phyloP scores from a whole-genome alignment of 2,113 vertebrate genomes.

The Natator depressus region DNA sequence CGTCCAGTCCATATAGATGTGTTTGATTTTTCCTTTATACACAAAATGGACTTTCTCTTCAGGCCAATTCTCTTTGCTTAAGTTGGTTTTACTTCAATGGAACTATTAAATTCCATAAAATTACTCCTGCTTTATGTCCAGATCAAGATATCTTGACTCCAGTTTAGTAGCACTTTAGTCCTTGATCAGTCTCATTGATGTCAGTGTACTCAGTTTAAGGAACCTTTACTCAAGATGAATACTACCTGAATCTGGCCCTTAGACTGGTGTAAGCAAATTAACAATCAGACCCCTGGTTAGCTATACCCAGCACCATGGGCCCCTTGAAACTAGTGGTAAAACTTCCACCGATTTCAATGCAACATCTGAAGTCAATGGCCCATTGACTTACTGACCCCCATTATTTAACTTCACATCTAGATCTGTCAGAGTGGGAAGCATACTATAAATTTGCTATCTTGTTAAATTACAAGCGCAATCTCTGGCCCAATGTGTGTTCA shows the following conservation, averaged over 20 bases:
- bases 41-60: background rate
- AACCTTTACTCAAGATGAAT: background rate
- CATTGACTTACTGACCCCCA: background rate
- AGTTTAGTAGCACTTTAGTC: background rate
- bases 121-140: accelerated
- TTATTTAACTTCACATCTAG: background rate
- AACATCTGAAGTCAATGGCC: background rate
- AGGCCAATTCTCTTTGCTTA: background rate
- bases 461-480: background rate
- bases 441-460: accelerated
- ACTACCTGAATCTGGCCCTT: background rate
- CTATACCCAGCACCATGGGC: background rate
- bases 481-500: background rate
- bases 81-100: background rate
- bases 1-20: background rate
- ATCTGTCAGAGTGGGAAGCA: background rate
- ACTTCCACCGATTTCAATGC: background rate
- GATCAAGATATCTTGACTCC: background rate
- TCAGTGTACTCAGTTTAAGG: background rate
- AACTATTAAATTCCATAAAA: background rate
- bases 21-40: accelerated
- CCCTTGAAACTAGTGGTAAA: background rate
- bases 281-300: background rate
- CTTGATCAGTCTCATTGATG: background rate
- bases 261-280: background rate